phyloP scores from a whole-genome alignment of 2,113 vertebrate genomes.

The Etheostoma spectabile region DNA sequence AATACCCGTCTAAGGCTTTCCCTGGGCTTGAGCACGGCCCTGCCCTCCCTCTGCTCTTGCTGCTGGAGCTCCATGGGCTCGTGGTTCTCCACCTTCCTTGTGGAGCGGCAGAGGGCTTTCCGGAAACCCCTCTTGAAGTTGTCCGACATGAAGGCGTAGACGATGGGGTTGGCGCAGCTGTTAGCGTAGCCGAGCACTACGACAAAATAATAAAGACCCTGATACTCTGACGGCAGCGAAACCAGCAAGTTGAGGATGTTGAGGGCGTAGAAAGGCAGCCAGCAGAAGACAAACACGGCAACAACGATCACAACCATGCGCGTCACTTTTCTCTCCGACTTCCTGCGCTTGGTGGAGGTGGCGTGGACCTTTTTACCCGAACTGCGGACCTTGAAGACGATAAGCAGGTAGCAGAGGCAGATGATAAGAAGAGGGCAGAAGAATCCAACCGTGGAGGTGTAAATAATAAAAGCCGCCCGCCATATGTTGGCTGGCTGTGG shows the following conservation, averaged over 20 bases:
- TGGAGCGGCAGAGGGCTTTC: constrained; percentile 91
- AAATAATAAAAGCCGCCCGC: constrained; percentile 91
- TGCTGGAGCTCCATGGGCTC: constrained; percentile 69
- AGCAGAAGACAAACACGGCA: constrained; percentile 93
- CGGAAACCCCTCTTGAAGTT: constrained; percentile 97
- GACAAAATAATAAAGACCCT: constrained; percentile 91
- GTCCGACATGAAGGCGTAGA: constrained; percentile 95
- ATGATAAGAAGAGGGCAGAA: constrained; percentile 94
- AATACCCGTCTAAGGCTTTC: constrained; percentile 80
- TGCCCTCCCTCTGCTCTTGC: constrained; percentile 72
- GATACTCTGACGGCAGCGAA: constrained; percentile 87
- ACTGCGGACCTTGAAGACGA: constrained; percentile 92
- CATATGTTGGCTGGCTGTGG: constrained; percentile 89
- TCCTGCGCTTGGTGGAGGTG: constrained; percentile 89
- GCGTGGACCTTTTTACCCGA: constrained; percentile 90
- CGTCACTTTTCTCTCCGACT: constrained; percentile 92
- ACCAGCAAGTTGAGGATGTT: constrained; percentile 94
- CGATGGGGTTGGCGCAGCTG: constrained; percentile 97
- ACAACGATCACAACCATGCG: constrained; percentile 96
- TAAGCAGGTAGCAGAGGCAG: constrained; percentile 95
- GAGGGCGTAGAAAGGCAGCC: constrained; percentile 94
- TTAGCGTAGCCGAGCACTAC: constrained; percentile 95
- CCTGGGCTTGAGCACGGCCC: constrained; percentile 80
- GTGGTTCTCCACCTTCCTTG: constrained; percentile 82
- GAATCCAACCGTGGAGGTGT: constrained; percentile 92